These are phyloP conservation scores for Magallana gigas DNA, from an alignment of 1,140 invertebrate species.

Conservation along the genomic window DNA sequence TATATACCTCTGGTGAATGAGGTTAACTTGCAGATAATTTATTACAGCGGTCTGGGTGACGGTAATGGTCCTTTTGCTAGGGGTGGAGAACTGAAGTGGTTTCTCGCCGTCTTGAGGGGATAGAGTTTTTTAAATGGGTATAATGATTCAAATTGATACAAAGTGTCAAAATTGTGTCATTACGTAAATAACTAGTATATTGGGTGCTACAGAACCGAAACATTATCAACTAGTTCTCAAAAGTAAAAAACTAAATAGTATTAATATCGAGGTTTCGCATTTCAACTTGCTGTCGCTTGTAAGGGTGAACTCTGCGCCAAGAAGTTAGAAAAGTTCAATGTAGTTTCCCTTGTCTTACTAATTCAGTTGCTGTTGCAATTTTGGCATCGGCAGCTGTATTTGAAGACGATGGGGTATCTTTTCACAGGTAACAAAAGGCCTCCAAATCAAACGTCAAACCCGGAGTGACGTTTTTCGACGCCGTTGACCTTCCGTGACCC, in stretches of 20 bases:
- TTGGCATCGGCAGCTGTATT: conserved; percentile 8
- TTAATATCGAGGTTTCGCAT: no score
- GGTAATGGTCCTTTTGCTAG: background rate
- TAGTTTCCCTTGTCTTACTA: background rate
- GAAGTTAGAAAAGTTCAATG: no score
- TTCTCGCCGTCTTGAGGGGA: background rate
- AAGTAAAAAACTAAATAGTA: no score
- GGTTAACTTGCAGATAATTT: conserved; percentile 24
- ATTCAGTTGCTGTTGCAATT: background rate
- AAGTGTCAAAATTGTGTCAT: background rate
- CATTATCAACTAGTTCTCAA: no score
- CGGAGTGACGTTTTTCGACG: background rate
- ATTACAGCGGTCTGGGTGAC: background rate
- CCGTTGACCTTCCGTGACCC: background rate
- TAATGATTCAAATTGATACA: background rate
- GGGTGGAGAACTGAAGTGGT: conserved; percentile 18
- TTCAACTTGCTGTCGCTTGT: no score
- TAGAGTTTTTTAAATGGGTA: background rate
- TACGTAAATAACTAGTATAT: no score
- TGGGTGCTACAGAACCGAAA: no score
- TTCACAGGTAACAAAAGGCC: background rate
- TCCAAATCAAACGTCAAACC: background rate
- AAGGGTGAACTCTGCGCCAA: no score
- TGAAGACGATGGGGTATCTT: background rate
- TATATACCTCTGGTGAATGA: background rate